Evolutionary conservation across 2,797 vertebrate species (phyloP), one percentile per base, ranked within the genome.

Genomic region (Sphaeramia orbicularis): DNA sequence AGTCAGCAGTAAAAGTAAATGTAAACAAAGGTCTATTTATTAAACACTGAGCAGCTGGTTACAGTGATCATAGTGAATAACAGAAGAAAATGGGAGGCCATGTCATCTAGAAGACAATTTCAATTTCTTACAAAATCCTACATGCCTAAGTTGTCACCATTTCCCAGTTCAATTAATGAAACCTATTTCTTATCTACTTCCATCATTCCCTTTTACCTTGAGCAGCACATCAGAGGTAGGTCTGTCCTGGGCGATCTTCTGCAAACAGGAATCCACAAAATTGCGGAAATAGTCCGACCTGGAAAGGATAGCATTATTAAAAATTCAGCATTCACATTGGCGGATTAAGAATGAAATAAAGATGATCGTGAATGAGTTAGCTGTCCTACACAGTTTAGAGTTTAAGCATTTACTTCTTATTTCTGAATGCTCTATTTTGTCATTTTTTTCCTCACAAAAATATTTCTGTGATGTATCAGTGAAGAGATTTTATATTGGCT

Each of bases 241-340:
- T 90, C 96, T 95, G 85, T 98, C 96, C 91, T 96, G 96, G 82
- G 95, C 92, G 68, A 97, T 95, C 93, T 98, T 98, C 92, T 97
- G 96, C 86, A 98, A 95, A 93, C 96, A 98, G 47, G 95, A 97
- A 80, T 97, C 96, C 57, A 98, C 96, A 86, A 98, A 98, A 90
- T 97, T 98, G 75, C 96, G 94, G 90, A 98, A 97, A 89, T 96
- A 97, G 89, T 97, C 96, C 3, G 96, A 97, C 96, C 96, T 97
- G 74, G 47, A 80, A 80, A 41, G 2, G 1, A 53, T 11, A 52
- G 24, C 40, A 59, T 44, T 1, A 7, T 24, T 15, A 60, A 50
- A 41, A 40, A 50, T 40, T 10, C 4, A 24, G 0, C 2, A 6
- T 12, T 43, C 1, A 44, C 1, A 37, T 2, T n/a, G 36, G 40